Percentiles rank a stretch among this genome's conserved stretches.
Evolutionary conservation across 64 coral and sea anemone species (phyloP).

Genomic region (Actinia equina): DNA sequence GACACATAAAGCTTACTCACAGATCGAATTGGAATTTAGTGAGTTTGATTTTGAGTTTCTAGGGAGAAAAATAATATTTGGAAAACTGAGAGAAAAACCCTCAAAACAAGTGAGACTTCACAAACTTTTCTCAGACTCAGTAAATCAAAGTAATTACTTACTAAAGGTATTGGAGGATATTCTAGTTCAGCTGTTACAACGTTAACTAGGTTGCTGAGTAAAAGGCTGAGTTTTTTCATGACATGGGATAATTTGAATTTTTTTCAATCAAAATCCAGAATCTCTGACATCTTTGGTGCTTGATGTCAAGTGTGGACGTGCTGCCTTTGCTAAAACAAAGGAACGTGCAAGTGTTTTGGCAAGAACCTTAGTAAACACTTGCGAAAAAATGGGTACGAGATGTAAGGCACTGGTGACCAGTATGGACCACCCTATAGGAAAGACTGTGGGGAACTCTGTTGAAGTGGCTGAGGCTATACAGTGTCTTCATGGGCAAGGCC

Average conservation of each 20-base stretch:
- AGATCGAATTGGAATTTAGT: too few species aligned
- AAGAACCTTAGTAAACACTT: conserved; percentile 42
- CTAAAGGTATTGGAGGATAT: too few species aligned
- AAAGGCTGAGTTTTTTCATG: too few species aligned
- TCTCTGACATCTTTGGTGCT: conserved; percentile 68
- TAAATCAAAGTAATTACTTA: too few species aligned
- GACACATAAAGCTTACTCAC: too few species aligned
- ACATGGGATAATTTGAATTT: neutral
- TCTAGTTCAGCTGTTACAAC: too few species aligned
- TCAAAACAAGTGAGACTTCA: too few species aligned
- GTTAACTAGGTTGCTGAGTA: too few species aligned
- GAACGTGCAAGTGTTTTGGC: conserved; percentile 51
- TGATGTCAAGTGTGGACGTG: conserved; percentile 94
- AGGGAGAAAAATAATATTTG: too few species aligned
- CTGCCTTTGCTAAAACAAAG: conserved; percentile 61
- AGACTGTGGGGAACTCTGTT: conserved; percentile 74
- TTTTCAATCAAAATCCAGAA: conserved; percentile 35
- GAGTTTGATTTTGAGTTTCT: too few species aligned
- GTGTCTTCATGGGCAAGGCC: conserved; percentile 83
- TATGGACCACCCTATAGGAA: conserved; percentile 92
- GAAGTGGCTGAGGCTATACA: conserved; percentile 85
- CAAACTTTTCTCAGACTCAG: too few species aligned
- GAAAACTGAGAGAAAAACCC: too few species aligned
- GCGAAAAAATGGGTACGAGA: conserved; percentile 61
- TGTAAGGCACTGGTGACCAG: conserved; percentile 73